These are phyloP conservation scores for Garrulus glandarius DNA, from an alignment of 2,797 vertebrate genomes.

Conservation along the genomic window DNA sequence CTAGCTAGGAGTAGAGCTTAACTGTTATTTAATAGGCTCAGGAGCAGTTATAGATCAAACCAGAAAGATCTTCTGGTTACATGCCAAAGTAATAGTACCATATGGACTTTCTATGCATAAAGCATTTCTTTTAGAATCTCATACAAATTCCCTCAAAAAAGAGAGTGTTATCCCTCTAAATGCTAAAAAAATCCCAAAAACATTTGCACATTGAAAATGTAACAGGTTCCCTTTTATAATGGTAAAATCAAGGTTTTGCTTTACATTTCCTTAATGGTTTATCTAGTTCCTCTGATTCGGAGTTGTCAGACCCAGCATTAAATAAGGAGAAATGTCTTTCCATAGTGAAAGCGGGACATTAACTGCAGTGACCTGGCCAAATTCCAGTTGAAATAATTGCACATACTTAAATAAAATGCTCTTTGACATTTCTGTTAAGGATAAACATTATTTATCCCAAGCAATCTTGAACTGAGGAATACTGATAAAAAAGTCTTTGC, in stretches of 20 bases:
- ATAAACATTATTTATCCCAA: neutral
- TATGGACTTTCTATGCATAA: neutral
- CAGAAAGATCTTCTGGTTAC: neutral
- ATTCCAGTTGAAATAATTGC: neutral
- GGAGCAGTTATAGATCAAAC: constrained; percentile 26
- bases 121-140: neutral
- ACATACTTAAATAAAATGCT: neutral
- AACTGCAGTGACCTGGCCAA: neutral
- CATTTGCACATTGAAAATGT: neutral
- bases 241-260: neutral
- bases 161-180: constrained; percentile 7
- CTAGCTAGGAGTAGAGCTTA: constrained; percentile 17
- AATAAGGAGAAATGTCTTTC: neutral
- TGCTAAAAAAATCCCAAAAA: neutral
- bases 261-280: constrained; percentile 23
- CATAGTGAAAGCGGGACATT: neutral
- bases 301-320: neutral
- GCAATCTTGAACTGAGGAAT: neutral
- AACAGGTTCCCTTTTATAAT: constrained; percentile 1
- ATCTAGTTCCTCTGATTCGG: neutral
- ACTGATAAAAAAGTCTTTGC: neutral
- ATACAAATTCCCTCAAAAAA: neutral
- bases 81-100: neutral
- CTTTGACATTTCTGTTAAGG: neutral
- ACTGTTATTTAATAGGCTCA: constrained; percentile 18